Percentiles rank a stretch among this genome's conserved stretches.
phyloP scores from a whole-genome alignment of 2,113 vertebrate genomes.

The Perca flavescens region DNA sequence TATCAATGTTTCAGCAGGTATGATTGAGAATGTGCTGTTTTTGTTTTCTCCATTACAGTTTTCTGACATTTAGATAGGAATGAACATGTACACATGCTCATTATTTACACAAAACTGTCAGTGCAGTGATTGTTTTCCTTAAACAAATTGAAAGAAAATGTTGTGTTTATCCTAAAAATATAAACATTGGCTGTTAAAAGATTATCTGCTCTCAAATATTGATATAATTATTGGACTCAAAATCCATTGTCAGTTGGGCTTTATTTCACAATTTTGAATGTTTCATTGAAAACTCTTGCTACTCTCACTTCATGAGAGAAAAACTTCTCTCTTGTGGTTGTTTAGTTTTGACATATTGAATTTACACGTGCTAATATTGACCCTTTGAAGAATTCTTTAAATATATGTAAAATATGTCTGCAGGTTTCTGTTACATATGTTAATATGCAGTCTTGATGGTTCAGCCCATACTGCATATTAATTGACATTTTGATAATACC shows the following conservation, averaged over 20 bases:
- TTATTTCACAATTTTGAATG: slow-evolving; percentile 5
- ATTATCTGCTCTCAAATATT: background rate
- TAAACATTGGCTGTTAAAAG: background rate
- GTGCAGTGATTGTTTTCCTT: background rate
- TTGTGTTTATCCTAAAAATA: background rate
- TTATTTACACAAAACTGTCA: background rate
- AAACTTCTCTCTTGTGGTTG: background rate
- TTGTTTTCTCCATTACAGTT: background rate
- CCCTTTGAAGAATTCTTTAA: slow-evolving; percentile 43
- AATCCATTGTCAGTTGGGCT: background rate
- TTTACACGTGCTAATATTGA: slow-evolving; percentile 13
- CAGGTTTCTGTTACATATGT: slow-evolving; percentile 53
- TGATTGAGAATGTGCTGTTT: background rate
- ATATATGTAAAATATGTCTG: slow-evolving; percentile 7
- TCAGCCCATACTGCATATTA: slow-evolving; percentile 24
- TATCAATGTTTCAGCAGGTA: background rate
- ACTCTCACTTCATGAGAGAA: background rate
- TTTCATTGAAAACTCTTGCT: background rate
- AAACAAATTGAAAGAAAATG: background rate
- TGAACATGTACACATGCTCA: background rate
- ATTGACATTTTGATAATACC: background rate
- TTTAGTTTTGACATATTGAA: background rate
- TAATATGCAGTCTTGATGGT: slow-evolving; percentile 6
- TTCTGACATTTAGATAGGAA: slow-evolving; percentile 1
- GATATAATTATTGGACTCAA: background rate